Conservation (phyloP, 2,113 vertebrate species). For the Coptodon rendalli region DNA sequence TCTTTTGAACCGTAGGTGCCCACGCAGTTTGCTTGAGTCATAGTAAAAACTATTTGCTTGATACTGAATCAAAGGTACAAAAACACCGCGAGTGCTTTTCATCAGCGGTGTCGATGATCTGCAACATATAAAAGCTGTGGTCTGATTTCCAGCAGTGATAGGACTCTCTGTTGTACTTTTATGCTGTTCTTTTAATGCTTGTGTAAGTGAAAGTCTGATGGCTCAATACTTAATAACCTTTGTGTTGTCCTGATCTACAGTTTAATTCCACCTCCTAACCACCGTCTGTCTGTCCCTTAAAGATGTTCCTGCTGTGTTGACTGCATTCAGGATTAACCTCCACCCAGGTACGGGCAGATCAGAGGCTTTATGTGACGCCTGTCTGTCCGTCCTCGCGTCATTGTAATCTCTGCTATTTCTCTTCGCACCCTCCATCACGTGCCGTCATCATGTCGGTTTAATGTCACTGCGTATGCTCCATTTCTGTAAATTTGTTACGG, state of each 20-base stretch:
- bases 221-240: not conserved
- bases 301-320: constrained; percentile 67
- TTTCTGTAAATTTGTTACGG: not conserved
- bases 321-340: constrained; percentile 66
- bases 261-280: not conserved
- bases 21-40: constrained; percentile 20
- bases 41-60: not conserved
- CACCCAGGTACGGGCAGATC: constrained; percentile 67
- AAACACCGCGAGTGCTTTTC: not conserved
- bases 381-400: constrained; percentile 47
- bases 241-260: not conserved
- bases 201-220: not conserved
- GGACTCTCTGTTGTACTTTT: not conserved
- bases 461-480: constrained; percentile 14
- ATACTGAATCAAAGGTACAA: not conserved
- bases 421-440: not conserved
- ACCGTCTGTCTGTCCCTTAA: constrained; percentile 39
- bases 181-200: not conserved
- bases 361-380: constrained; percentile 49
- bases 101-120: not conserved
- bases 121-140: not conserved
- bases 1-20: not conserved
- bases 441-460: not conserved
- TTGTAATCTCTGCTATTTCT: not conserved
- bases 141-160: not conserved